A percentile compares a stretch with the other conserved stretches of the same genome.
Conservation (phyloP, 1,140 invertebrate genomes). For the Diorhabda elongata region DNA sequence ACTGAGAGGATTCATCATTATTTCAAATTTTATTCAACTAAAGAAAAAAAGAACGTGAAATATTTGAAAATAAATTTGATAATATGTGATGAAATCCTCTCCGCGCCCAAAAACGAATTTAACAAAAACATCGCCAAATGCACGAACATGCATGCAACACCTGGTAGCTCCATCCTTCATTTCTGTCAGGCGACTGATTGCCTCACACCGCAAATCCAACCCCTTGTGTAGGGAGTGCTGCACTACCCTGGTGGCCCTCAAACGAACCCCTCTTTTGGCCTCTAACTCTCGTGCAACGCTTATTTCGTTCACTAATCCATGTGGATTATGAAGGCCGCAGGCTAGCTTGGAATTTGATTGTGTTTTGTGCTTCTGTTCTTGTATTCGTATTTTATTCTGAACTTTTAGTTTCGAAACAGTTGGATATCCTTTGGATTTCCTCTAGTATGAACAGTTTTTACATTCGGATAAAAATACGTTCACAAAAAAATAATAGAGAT, state of each 20-base stretch:
- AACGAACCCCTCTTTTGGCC: neutral
- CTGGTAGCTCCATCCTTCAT: slow-evolving; percentile 36
- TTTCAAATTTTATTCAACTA: too few relatives aligned
- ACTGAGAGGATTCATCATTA: too few relatives aligned
- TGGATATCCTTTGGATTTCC: neutral
- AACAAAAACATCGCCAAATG: neutral
- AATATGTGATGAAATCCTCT: slow-evolving; percentile 32
- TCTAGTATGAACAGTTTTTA: neutral
- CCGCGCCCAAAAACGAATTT: neutral
- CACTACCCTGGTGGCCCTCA: neutral
- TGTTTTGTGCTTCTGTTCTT: slow-evolving; percentile 17
- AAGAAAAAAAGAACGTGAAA: too few relatives aligned
- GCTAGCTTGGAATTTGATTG: slow-evolving; percentile 22
- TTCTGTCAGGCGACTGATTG: slow-evolving; percentile 34
- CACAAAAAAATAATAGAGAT: neutral
- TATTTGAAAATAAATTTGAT: neutral
- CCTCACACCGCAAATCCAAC: slow-evolving; percentile 38
- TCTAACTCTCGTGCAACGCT: slow-evolving; percentile 19
- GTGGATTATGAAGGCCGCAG: slow-evolving; percentile 22
- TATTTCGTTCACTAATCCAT: slow-evolving; percentile 23
- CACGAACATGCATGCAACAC: slow-evolving; percentile 34
- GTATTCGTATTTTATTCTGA: slow-evolving; percentile 18
- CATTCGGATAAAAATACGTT: neutral
- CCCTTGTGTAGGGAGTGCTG: slow-evolving; percentile 12
- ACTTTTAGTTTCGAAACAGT: slow-evolving; percentile 11